Evolutionary conservation across 2,797 vertebrate genomes (phyloP).

Genomic region (Pangasius djambal): DNA sequence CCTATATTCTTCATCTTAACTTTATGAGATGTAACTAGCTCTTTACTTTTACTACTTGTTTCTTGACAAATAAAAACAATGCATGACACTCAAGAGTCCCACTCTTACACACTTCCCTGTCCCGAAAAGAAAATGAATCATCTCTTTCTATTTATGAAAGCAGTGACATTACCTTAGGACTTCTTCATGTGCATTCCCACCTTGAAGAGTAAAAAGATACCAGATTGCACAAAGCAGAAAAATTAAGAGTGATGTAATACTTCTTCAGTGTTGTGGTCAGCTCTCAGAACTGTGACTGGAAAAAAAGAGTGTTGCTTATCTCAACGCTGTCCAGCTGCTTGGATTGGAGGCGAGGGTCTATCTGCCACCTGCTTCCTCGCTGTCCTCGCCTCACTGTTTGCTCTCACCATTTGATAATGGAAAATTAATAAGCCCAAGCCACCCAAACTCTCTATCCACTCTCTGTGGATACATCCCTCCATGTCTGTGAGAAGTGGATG

Average conservation of each 20-base stretch:
- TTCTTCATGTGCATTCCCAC: not conserved
- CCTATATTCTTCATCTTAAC: too few species aligned
- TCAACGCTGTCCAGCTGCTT: not conserved
- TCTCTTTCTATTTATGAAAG: constrained; percentile 16
- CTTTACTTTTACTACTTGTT: not conserved
- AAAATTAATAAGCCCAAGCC: constrained; percentile 69
- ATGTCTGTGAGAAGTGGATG: constrained; percentile 24
- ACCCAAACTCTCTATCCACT: not conserved
- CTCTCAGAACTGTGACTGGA: not conserved
- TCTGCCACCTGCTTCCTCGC: constrained; percentile 6
- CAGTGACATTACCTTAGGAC: constrained; percentile 1
- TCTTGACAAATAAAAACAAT: not conserved
- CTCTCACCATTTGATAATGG: constrained; percentile 68
- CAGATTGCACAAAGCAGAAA: constrained; percentile 18
- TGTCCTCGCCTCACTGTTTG: constrained; percentile 61
- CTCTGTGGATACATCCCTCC: not conserved
- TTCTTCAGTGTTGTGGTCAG: not conserved
- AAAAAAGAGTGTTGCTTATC: constrained; percentile 14
- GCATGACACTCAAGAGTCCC: too few species aligned
- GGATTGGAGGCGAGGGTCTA: not conserved
- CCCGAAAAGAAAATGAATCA: not conserved
- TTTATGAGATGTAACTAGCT: not conserved
- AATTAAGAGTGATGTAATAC: constrained; percentile 17
- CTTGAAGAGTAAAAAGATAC: constrained; percentile 15
- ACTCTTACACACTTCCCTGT: not conserved